These are phyloP conservation scores for Octomys mimax DNA, from an alignment of 2,797 vertebrate species.

Conservation along the genomic window DNA sequence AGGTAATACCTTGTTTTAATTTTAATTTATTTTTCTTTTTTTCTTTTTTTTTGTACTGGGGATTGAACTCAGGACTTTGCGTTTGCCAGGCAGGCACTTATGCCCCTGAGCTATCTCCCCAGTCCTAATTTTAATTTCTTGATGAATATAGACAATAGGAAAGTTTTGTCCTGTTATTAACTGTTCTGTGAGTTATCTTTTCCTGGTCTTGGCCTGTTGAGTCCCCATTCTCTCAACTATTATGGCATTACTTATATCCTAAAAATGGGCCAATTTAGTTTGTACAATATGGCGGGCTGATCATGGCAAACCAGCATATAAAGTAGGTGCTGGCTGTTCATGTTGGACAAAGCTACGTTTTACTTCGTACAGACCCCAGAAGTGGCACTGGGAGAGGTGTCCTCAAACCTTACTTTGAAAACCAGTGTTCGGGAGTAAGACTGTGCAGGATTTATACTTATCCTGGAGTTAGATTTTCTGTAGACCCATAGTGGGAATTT, in stretches of 20 bases:
- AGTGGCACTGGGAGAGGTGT: not conserved
- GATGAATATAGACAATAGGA: constrained; percentile 3
- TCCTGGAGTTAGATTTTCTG: constrained; percentile 21
- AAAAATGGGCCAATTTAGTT: not conserved
- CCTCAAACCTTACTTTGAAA: constrained; percentile 1
- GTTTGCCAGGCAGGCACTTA: no score
- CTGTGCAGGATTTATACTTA: constrained; percentile 28
- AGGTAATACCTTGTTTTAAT: constrained; percentile 44
- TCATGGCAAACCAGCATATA: not conserved
- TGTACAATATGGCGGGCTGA: not conserved
- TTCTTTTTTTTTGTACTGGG: no score
- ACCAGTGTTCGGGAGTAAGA: not conserved
- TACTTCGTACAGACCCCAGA: not conserved
- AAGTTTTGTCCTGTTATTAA: constrained; percentile 34
- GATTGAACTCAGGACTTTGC: no score
- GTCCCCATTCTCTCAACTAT: not conserved
- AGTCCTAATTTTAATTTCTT: not conserved
- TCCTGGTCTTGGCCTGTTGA: not conserved
- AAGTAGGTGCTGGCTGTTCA: not conserved
- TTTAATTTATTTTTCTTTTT: not conserved
- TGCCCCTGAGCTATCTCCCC: no score
- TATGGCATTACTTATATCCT: not conserved
- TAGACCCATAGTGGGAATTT: constrained; percentile 22
- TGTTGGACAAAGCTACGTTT: constrained; percentile 7
- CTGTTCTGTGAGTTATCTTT: not conserved